These are phyloP conservation scores for Drosophila mettleri DNA, from an alignment of 2,888 invertebrate genomes.

Conservation along the genomic window DNA sequence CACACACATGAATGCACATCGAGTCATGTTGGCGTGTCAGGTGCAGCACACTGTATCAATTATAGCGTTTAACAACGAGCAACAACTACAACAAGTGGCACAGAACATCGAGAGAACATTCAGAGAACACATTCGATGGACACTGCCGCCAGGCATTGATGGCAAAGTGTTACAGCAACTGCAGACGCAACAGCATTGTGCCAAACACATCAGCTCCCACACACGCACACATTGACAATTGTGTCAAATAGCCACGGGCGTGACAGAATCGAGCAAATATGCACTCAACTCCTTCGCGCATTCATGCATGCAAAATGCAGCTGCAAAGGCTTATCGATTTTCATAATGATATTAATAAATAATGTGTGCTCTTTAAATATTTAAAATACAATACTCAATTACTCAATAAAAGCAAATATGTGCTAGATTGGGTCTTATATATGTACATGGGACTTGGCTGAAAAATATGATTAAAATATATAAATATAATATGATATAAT, in stretches of 20 bases:
- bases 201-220: slow-evolving; percentile 10
- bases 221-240: slow-evolving; percentile 9
- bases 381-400: background rate
- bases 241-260: slow-evolving; percentile 22
- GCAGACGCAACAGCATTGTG: slow-evolving; percentile 27
- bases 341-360: slow-evolving; percentile 16
- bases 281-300: slow-evolving; percentile 7
- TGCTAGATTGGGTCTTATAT: too few relatives aligned
- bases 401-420: background rate
- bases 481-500: too few relatives aligned
- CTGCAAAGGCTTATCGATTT: slow-evolving; percentile 13
- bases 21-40: slow-evolving; percentile 51
- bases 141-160: slow-evolving; percentile 39
- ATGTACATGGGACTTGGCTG: too few relatives aligned
- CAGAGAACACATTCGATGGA: slow-evolving; percentile 17
- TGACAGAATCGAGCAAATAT: slow-evolving; percentile 9
- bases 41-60: slow-evolving; percentile 56
- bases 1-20: background rate
- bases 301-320: background rate
- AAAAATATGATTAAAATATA: too few relatives aligned
- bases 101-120: slow-evolving; percentile 25
- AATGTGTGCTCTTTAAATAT: background rate
- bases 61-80: slow-evolving; percentile 49
- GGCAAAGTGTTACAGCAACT: slow-evolving; percentile 41
- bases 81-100: slow-evolving; percentile 42